phyloP scores from a whole-genome alignment of 2,797 vertebrate species.

The Neosilurus mollespiculum region DNA sequence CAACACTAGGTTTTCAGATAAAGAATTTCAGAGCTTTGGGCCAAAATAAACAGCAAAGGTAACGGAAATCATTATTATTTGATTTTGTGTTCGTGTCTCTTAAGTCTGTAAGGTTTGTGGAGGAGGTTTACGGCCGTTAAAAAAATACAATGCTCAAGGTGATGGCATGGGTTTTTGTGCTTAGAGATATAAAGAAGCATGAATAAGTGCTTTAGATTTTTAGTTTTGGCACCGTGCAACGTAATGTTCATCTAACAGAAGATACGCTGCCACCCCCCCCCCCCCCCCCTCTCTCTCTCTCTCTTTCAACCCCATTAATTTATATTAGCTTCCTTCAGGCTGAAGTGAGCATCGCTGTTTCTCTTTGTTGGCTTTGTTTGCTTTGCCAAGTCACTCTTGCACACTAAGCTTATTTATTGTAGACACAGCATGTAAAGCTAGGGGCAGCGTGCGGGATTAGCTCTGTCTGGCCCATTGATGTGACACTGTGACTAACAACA shows the following conservation, averaged over 20 bases:
- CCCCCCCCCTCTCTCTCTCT: background rate
- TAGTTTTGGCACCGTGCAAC: constrained; percentile 32
- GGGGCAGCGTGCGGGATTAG: constrained; percentile 45
- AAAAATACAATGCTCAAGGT: constrained; percentile 5
- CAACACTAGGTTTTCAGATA: background rate
- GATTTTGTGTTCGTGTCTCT: constrained; percentile 5
- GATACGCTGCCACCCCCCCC: background rate
- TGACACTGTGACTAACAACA: constrained; percentile 26
- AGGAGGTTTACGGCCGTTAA: background rate
- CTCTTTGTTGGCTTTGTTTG: constrained; percentile 45
- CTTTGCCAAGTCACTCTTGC: constrained; percentile 49
- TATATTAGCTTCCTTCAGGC: constrained; percentile 48
- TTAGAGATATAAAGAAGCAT: constrained; percentile 36
- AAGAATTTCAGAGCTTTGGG: constrained; percentile 3
- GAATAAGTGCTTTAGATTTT: constrained; percentile 33
- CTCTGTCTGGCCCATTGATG: constrained; percentile 32
- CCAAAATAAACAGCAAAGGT: background rate
- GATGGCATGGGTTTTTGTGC: constrained; percentile 29
- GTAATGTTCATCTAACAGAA: constrained; percentile 31
- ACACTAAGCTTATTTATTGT: constrained; percentile 51
- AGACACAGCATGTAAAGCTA: constrained; percentile 50
- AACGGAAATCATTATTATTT: constrained; percentile 23
- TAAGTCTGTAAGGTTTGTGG: background rate
- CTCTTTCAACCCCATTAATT: constrained; percentile 46
- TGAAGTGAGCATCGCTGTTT: constrained; percentile 44